Evolutionary conservation across 2,888 invertebrate species (phyloP), one percentile per base, ranked within the genome.

Genomic region (Nasonia oneida): DNA sequence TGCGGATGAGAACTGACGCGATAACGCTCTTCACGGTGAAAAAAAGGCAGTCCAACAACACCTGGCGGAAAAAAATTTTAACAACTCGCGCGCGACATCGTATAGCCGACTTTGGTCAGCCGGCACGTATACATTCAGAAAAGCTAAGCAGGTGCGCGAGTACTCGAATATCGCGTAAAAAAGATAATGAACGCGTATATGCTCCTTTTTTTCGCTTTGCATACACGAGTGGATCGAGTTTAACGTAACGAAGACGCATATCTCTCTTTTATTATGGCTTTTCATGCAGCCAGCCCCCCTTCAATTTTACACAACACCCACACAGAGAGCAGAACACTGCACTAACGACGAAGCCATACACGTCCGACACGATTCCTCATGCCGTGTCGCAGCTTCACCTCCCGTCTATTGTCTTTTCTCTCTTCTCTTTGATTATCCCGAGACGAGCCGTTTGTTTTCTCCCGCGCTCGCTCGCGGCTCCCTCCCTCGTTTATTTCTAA

Each of bases 101-200:
- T 12, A n/a, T n/a, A 64, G 2, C 57, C 57, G 47, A 3, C 73
- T 37, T 12, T 42, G 18, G 37, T 37, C 37, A 4, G 18, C 33
- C 76, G 50, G 4, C 14, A 29, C 37, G 23, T 57, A 70, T 23
- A 85, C 42, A 18, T 12, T 15, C 71, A 33, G 70, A 73, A 75
- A 57, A 70, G 33, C 74, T 75, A 50, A 77, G 78, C 85, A 85
- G 85, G 77, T 85, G 85, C 64, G 33, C 64, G 33, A 47, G 3
- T 23, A 18, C 71, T 64, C 61, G 37, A 78, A 61, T 84, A 23
- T 61, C 29, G n/a, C 64, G 80, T 74, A 80, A 84, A 75, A 80
- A 79, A 57, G 57, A 74, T 83, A 50, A 61, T 1, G 18, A 8
- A 4, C 2, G 8, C 23, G 29, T 29, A 29, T 29, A 29, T 53